A percentile compares a stretch with the other conserved stretches of the same genome.
Conservation (phyloP, 2,797 vertebrate genomes). For the Mus caroli region DNA sequence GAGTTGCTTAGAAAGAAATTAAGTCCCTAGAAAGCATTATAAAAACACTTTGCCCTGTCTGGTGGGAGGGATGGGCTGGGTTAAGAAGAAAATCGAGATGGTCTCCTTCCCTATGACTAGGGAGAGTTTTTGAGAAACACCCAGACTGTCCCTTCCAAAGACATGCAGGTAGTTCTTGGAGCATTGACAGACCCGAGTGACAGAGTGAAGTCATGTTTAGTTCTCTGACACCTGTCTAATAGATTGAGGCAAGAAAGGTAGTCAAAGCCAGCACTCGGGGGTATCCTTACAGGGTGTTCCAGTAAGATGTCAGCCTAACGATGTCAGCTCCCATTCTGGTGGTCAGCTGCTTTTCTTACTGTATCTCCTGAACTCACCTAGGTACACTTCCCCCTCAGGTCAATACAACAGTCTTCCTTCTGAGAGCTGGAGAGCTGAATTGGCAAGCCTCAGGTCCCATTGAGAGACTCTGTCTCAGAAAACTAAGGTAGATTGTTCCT, state of each 20-base stretch:
- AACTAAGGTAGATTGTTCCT: neutral
- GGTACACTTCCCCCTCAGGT: neutral
- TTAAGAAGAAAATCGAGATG: neutral
- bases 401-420: neutral
- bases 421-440: neutral
- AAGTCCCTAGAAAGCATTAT: neutral
- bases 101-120: neutral
- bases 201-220: neutral
- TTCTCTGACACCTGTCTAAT: neutral
- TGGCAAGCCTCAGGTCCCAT: neutral
- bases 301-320: neutral
- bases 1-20: constrained; percentile 51
- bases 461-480: neutral
- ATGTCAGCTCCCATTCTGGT: neutral
- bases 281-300: neutral
- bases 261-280: neutral
- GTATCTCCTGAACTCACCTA: neutral
- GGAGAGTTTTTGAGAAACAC: constrained; percentile 30
- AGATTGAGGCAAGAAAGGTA: neutral
- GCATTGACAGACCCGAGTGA: neutral
- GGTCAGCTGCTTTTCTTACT: neutral
- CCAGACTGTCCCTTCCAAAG: neutral
- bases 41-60: neutral
- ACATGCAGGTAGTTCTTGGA: neutral
- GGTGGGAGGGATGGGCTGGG: neutral